Base-by-base conservation (phyloP, 1,140 invertebrate species). In the Camponotus floridanus region DNA sequence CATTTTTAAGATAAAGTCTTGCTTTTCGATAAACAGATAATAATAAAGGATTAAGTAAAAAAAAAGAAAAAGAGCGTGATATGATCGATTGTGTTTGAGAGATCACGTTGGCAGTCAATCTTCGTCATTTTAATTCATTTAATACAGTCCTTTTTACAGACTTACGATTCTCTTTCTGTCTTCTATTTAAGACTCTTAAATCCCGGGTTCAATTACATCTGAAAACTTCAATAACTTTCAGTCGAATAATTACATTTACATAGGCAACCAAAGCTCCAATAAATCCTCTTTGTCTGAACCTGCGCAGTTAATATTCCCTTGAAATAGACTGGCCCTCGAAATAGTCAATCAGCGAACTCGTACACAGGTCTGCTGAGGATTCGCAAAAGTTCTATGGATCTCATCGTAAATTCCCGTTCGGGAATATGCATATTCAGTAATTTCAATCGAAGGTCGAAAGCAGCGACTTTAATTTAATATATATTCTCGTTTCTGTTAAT, bases 161-260 rank as follows among this genome's bases (percentile, higher is more conserved):
- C 39, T 26, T 9, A 15, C 0, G 8, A 7, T 26, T 36, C 4
- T 36, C 9, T 48, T n/a, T 8, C 1, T 68, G 18, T 71, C 13
- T 51, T 21, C 11, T n/a, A 42, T 45, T 61, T 73, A 73, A 61
- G 55, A 26, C 26, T 4, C 18, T 31, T 26, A 45, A 71, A 74
- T 74, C n/a, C n/a, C 51, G 31, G 26, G 61, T 83, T 74, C 55
- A 74, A 83, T 74, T 83, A 62, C 55, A 83, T 83, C 26, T 48
- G 11, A 13, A 83, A 11, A 39, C 67, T 71, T 80, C 9, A 15
- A 26, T 42, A 45, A 39, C 4, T 83, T 83, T 18, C 15, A 33
- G 36, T 59, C 42, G 9, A 61, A 33, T 83, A 83, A 36, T 74
- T 33, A 8, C 79, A 61, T 74, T 62, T 83, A 73, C 31, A 61